Percentiles rank a stretch among this genome's conserved stretches.
Evolutionary conservation across 2,888 invertebrate genomes (phyloP).

Genomic region (Acleris sparsana): DNA sequence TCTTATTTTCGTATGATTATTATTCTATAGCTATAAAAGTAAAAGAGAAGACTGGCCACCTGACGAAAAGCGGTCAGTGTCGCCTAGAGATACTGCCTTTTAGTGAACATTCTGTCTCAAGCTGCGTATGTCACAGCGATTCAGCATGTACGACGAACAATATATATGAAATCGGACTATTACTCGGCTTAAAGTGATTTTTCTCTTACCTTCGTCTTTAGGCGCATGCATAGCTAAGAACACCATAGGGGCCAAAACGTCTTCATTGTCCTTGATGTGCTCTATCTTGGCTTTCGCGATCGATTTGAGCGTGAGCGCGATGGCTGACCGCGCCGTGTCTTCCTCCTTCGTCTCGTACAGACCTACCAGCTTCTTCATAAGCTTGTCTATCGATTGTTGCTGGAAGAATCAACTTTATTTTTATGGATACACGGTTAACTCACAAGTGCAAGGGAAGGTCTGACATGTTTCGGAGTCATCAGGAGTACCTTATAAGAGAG

Average conservation of each 20-base stretch:
- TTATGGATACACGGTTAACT: neutral
- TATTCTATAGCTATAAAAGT: no score
- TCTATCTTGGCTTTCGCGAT: slow-evolving; percentile 93
- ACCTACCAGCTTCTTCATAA: slow-evolving; percentile 81
- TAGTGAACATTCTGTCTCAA: no score
- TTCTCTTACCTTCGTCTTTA: slow-evolving; percentile 82
- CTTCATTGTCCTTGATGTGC: slow-evolving; percentile 89
- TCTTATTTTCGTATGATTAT: no score
- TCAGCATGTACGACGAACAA: no score
- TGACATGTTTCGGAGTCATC: neutral
- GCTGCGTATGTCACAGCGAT: no score
- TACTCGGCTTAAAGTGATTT: no score
- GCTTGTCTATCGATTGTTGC: slow-evolving; percentile 81
- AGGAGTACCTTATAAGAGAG: no score
- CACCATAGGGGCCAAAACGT: slow-evolving; percentile 89
- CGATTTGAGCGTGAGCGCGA: slow-evolving; percentile 90
- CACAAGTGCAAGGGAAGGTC: neutral
- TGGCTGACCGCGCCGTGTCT: slow-evolving; percentile 88
- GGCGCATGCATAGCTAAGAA: slow-evolving; percentile 96
- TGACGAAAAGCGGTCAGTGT: no score
- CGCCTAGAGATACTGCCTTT: no score
- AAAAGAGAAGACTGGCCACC: no score
- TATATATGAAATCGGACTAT: no score
- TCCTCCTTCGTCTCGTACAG: slow-evolving; percentile 85
- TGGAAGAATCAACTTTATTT: slow-evolving; percentile 38